Conservation (phyloP, 2,113 vertebrate genomes). For the Amazona guildingii region DNA sequence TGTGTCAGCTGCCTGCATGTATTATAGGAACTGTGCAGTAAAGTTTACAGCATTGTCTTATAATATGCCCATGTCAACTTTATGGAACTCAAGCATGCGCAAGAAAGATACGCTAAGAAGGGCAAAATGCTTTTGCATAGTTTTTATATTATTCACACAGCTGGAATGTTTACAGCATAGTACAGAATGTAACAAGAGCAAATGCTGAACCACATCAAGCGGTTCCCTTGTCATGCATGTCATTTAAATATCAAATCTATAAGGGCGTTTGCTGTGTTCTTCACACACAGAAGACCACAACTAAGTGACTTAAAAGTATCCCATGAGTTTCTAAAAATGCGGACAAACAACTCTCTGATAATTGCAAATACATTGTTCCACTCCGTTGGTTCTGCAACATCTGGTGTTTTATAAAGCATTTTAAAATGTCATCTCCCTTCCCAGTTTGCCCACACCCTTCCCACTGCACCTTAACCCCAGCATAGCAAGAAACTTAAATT, state of each 20-base stretch:
- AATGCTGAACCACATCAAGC: conserved; percentile 72
- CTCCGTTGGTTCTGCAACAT: conserved; percentile 62
- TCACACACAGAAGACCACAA: conserved; percentile 69
- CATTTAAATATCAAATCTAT: conserved; percentile 71
- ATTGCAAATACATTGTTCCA: conserved; percentile 63
- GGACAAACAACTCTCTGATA: conserved; percentile 65
- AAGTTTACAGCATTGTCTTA: conserved; percentile 54
- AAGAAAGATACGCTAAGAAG: conserved; percentile 44
- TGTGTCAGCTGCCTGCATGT: conserved; percentile 67
- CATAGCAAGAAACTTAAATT: conserved; percentile 25
- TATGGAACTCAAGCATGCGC: not conserved
- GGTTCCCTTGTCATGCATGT: conserved; percentile 58
- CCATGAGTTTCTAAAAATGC: conserved; percentile 68
- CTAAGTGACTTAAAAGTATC: conserved; percentile 67
- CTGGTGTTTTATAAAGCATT: conserved; percentile 65
- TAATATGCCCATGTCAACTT: conserved; percentile 61
- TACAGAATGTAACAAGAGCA: conserved; percentile 63
- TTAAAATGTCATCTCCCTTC: conserved; percentile 57
- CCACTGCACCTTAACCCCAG: conserved; percentile 44
- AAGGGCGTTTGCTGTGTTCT: conserved; percentile 57
- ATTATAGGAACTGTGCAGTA: conserved; percentile 59
- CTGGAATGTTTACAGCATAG: conserved; percentile 77
- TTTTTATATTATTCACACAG: conserved; percentile 67
- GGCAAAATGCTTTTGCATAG: conserved; percentile 57
- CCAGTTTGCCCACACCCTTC: not conserved